Conservation (phyloP, 2,888 invertebrate genomes). For the Maniola hyperantus region DNA sequence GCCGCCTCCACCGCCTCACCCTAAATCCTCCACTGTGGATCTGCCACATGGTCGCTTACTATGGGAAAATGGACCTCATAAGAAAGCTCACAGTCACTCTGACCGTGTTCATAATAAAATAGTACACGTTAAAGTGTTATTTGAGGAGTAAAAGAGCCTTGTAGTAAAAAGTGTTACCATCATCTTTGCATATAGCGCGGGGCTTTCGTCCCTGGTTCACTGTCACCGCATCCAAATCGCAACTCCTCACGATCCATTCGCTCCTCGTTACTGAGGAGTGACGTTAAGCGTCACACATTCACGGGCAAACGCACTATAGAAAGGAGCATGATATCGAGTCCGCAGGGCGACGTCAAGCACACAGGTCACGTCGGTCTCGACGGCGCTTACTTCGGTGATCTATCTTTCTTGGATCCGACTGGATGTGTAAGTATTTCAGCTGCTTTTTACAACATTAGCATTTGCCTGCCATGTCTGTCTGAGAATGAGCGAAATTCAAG, state of each 20-base stretch:
- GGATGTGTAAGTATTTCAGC: slow-evolving; percentile 61
- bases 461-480: too few species aligned
- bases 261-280: slow-evolving; percentile 73
- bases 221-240: slow-evolving; percentile 64
- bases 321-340: slow-evolving; percentile 97
- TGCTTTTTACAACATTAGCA: neutral
- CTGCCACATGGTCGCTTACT: too few species aligned
- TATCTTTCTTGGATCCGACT: slow-evolving; percentile 83
- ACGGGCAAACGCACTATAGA: slow-evolving; percentile 87
- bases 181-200: slow-evolving; percentile 35
- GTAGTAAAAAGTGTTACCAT: slow-evolving; percentile 30
- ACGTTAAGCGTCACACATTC: slow-evolving; percentile 75
- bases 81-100: too few species aligned
- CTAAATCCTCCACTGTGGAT: too few species aligned
- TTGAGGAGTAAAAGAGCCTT: neutral
- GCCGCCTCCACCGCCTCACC: too few species aligned
- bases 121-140: neutral
- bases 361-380: slow-evolving; percentile 98
- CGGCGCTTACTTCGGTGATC: slow-evolving; percentile 98
- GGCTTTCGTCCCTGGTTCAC: slow-evolving; percentile 49
- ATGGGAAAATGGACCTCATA: too few species aligned
- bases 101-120: neutral
- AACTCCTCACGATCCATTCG: slow-evolving; percentile 62
- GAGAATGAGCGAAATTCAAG: too few species aligned
- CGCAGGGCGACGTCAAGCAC: slow-evolving; percentile 98